Base-by-base conservation (phyloP, 2,888 invertebrate genomes). In the Scaptomyza tumidula region DNA sequence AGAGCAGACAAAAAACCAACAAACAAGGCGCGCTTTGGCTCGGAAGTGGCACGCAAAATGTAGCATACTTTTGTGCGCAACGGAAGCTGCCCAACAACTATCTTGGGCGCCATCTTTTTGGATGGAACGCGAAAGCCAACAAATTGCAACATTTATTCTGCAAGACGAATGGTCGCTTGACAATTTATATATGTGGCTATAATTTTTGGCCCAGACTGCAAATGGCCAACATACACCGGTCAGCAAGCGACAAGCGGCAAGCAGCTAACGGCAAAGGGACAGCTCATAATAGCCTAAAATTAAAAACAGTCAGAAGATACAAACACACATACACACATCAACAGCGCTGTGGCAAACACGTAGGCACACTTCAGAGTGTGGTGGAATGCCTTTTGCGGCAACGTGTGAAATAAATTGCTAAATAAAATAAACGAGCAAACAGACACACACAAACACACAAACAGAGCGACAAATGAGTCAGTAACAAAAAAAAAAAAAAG, bases 61-160 rank as follows among this genome's bases (percentile, higher is more conserved):
- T 74, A 78, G 68, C 86, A 78, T 37, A 82, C 73, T 75, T 70
- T 69, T 62, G 73, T 72, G 88, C 84, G 81, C 65, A 50, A 44
- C 57, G 60, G 79, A 80, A 64, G 55, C 73, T 64, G 62, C 10
- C 10, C 46, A 11, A 27, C 33, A 29, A 11, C 69, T 75, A 75
- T 75, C 74, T 75, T 75, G 69, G 74, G 24, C 62, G 62, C 70
- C 74, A 75, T 75, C 79, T 78, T 61, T 57, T 65, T 50, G 55
- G 44, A 61, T 68, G 75, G 52, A 41, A 33, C 71, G 74, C 80
- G 73, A 80, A 89, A 72, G 80, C 86, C 88, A 89, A 85, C 90
- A 91, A 90, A 91, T 91, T 91, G 89, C 90, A 91, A 91, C 89
- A 90, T 90, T 90, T 90, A 91, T 91, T 91, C 78, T 87, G 83